phyloP scores from a whole-genome alignment of 2,888 invertebrate species.

The Acanthococcus lagerstroemiae region DNA sequence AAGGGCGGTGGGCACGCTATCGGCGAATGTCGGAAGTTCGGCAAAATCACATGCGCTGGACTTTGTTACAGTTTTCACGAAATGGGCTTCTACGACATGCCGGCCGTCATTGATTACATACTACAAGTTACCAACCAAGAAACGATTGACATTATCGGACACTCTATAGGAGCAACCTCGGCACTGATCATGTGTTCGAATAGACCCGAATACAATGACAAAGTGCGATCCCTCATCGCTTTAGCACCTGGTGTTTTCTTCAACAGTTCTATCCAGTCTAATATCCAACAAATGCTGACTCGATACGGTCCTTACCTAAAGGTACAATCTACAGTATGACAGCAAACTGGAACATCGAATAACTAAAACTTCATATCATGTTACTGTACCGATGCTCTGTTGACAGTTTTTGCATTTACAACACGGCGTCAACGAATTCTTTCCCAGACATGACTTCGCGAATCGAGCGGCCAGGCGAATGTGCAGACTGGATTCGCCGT shows the following conservation, averaged over 20 bases:
- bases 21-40: too few relatives aligned
- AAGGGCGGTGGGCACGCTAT: too few relatives aligned
- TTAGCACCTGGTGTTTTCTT: conserved; percentile 53
- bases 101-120: conserved; percentile 51
- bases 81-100: conserved; percentile 51
- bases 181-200: conserved; percentile 43
- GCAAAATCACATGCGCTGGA: too few relatives aligned
- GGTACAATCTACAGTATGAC: background rate
- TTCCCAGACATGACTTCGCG: conserved; percentile 20
- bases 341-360: too few relatives aligned
- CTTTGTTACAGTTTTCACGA: conserved; percentile 53
- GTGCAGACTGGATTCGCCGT: conserved; percentile 16
- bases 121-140: conserved; percentile 43
- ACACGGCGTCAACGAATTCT: conserved; percentile 24
- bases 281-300: conserved; percentile 17
- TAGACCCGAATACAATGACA: conserved; percentile 42
- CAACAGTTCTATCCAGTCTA: conserved; percentile 8
- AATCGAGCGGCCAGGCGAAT: conserved; percentile 14
- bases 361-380: too few relatives aligned
- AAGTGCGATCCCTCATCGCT: conserved; percentile 46
- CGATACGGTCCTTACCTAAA: conserved; percentile 21
- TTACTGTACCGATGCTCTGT: too few relatives aligned
- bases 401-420: conserved; percentile 14
- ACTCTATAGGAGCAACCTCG: conserved; percentile 49
- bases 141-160: conserved; percentile 49